Percentiles rank a stretch among this genome's conserved stretches.
Evolutionary conservation across 1,140 invertebrate species (phyloP).

Genomic region (Macrobrachium rosenbergii): DNA sequence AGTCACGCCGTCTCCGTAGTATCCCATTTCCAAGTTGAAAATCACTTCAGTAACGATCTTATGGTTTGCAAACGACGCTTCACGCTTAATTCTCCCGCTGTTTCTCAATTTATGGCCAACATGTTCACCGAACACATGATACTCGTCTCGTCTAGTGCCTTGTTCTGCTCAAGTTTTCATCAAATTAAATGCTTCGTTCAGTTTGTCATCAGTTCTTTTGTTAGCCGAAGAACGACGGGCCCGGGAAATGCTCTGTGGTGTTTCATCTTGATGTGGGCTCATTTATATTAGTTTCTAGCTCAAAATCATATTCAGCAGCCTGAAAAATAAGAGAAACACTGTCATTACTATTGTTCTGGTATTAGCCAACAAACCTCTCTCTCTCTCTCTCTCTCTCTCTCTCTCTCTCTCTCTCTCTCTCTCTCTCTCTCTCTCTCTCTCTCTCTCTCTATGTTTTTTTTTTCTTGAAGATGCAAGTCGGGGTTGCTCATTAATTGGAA

Average conservation of each 20-base stretch:
- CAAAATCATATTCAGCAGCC: slow-evolving; percentile 18
- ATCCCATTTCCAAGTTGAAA: slow-evolving; percentile 33
- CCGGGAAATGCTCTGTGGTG: not conserved
- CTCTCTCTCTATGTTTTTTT: too few relatives aligned
- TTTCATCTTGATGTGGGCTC: not conserved
- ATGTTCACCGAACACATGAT: slow-evolving; percentile 25
- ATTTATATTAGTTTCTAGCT: not conserved
- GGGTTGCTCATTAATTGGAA: too few relatives aligned
- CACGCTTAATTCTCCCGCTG: slow-evolving; percentile 19
- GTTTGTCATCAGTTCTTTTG: not conserved
- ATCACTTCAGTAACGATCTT: slow-evolving; percentile 36
- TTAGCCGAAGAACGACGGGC: slow-evolving; percentile 4
- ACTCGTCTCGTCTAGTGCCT: slow-evolving; percentile 22
- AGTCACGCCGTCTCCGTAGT: not conserved
- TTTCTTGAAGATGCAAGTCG: too few relatives aligned
- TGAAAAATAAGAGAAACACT: not conserved
- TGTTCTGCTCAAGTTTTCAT: slow-evolving; percentile 30
- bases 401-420: too few relatives aligned
- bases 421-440: too few relatives aligned
- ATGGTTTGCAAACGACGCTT: slow-evolving; percentile 15
- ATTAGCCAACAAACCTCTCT: too few relatives aligned
- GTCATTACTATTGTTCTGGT: too few relatives aligned
- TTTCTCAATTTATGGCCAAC: slow-evolving; percentile 28
- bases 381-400: too few relatives aligned
- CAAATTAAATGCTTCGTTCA: slow-evolving; percentile 16